Conservation (phyloP, 2,113 vertebrate genomes). For the Otolemur garnettii region DNA sequence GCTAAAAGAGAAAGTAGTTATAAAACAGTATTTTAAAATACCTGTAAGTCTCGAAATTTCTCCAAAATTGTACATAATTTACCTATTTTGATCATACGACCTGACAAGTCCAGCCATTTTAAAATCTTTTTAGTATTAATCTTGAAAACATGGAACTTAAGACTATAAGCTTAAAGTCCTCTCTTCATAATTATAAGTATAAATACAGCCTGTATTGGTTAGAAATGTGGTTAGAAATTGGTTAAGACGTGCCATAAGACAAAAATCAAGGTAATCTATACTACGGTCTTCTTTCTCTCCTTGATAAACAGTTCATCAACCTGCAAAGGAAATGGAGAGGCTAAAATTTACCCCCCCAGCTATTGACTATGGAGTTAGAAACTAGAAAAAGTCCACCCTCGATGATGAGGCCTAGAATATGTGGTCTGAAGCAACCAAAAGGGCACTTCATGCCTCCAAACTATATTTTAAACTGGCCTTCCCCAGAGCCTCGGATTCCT, state of each 20-base stretch:
- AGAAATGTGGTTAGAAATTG: background rate
- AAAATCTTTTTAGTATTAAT: background rate
- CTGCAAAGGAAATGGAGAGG: conserved; percentile 34
- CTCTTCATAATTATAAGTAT: background rate
- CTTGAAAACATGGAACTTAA: conserved; percentile 27
- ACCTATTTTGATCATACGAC: conserved; percentile 7
- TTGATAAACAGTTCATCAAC: background rate
- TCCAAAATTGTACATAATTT: background rate
- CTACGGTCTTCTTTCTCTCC: background rate
- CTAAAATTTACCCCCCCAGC: background rate
- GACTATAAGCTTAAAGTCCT: background rate
- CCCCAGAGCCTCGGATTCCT: background rate
- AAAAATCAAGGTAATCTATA: conserved; percentile 29
- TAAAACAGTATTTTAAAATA: background rate
- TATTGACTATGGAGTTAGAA: background rate
- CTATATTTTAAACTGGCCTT: background rate
- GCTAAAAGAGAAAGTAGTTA: background rate
- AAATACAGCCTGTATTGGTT: background rate
- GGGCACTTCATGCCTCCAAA: background rate
- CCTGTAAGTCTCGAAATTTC: background rate
- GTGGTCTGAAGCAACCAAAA: background rate
- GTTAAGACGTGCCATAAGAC: background rate
- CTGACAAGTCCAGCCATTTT: background rate
- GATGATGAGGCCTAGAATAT: background rate
- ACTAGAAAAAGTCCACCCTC: background rate